Evolutionary conservation across 2,888 invertebrate species (phyloP), one percentile per base, ranked within the genome.

Genomic region (Encarsia formosa): DNA sequence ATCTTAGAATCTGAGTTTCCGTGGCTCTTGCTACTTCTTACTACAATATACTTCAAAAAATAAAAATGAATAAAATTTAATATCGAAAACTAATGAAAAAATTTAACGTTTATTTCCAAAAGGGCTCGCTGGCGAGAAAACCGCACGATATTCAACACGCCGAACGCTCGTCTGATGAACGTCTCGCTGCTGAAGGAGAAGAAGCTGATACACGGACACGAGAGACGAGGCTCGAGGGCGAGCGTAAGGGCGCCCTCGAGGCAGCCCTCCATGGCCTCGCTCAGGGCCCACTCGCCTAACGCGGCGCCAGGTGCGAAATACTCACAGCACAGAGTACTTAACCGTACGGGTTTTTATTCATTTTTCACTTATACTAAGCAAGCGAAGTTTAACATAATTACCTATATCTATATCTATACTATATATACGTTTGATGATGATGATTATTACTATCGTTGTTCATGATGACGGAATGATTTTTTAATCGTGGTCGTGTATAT

Each of bases 81-180:
- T n/a, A n/a, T n/a, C n/a, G n/a, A n/a, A n/a, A n/a, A n/a, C n/a
- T n/a, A n/a, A n/a, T n/a, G n/a, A n/a, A n/a, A n/a, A n/a, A n/a
- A n/a, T n/a, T n/a, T n/a, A n/a, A n/a, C n/a, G n/a, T n/a, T n/a
- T n/a, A n/a, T n/a, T n/a, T n/a, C n/a, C n/a, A n/a, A n/a, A n/a
- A 93, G 93, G 74, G 93, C 93, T 24, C 82, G 92, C 69, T 93
- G 92, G 89, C 83, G 87, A 63, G 93, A 93, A 67, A 92, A 91
- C 73, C 83, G 93, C 22, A 91, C 92, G 29, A 93, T 94, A 67
- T 93, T 94, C 79, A 93, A 93, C 76, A 93, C 93, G 44, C 92
- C 93, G 23, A 93, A 93, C 75, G 92, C 94, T 54, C 84, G 94
- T 54, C 78, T 94, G 75, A 93, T 93, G 92, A 93, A 93, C 75